A percentile compares a stretch with the other conserved stretches of the same genome.
These are phyloP conservation scores for Pangasius djambal DNA, from an alignment of 2,797 vertebrate species.

Conservation along the genomic window DNA sequence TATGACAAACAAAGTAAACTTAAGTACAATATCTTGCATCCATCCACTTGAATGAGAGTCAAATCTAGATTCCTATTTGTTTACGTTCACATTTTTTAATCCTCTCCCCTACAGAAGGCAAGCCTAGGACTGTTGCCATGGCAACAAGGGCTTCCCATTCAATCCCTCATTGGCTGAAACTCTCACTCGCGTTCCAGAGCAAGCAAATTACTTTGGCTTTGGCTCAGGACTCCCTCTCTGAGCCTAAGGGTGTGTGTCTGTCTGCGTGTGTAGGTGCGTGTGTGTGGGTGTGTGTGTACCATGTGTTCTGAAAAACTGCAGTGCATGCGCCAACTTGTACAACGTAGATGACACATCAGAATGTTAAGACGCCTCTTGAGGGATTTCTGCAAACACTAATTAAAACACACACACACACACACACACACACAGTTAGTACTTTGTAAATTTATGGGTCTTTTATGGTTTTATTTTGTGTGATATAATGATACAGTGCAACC, in stretches of 20 bases:
- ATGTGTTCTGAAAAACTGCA: slow-evolving; percentile 22
- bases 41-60: neutral
- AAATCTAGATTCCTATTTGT: slow-evolving; percentile 29
- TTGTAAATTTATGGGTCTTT: neutral
- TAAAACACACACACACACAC: neutral
- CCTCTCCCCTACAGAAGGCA: slow-evolving; percentile 43
- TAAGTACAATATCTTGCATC: neutral
- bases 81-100: slow-evolving; percentile 31
- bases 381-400: slow-evolving; percentile 1
- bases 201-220: slow-evolving; percentile 41
- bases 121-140: slow-evolving; percentile 56
- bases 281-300: slow-evolving; percentile 1
- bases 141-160: slow-evolving; percentile 49
- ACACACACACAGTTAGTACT: neutral
- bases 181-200: slow-evolving; percentile 43
- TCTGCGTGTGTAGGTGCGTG: too few relatives aligned
- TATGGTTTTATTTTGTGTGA: neutral
- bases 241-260: slow-evolving; percentile 9
- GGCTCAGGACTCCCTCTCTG: slow-evolving; percentile 24
- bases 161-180: slow-evolving; percentile 43
- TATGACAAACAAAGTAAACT: neutral
- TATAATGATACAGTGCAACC: neutral
- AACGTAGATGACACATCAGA: slow-evolving; percentile 1
- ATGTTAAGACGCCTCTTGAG: neutral
- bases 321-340: slow-evolving; percentile 12